Evolutionary conservation across 37 sponge, comb jelly and placozoan species (phyloP).

Genomic region (Eunapius fragilis): DNA sequence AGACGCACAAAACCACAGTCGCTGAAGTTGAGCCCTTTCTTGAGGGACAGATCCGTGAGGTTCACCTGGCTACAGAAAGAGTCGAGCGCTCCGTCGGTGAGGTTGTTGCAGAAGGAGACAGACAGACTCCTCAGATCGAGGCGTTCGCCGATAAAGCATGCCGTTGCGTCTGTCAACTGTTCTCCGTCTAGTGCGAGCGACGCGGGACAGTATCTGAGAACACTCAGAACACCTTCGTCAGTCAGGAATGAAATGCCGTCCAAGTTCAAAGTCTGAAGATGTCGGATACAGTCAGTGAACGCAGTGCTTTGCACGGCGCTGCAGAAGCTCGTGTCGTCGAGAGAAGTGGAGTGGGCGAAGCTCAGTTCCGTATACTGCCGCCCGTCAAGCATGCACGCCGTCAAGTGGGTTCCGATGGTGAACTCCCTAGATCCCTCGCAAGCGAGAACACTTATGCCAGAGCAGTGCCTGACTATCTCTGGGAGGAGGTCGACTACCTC

Average conservation of each 20-base stretch:
- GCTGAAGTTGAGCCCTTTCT: constrained; percentile 8
- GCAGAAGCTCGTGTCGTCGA: constrained; percentile 11
- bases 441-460: neutral
- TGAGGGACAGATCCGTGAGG: neutral
- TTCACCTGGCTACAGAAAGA: neutral
- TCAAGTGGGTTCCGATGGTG: neutral
- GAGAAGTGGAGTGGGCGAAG: constrained; percentile 9
- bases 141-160: neutral
- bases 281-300: neutral
- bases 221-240: neutral
- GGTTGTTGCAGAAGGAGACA: constrained; percentile 20
- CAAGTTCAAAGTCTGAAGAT: constrained; percentile 16
- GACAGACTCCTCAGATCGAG: neutral
- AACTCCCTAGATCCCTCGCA: constrained; percentile 9
- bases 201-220: constrained; percentile 11
- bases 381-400: neutral
- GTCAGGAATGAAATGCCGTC: constrained; percentile 11
- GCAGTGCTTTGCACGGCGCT: neutral
- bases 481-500: neutral
- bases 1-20: neutral
- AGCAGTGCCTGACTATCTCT: neutral
- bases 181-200: constrained; percentile 26
- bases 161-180: constrained; percentile 14
- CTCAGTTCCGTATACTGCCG: constrained; percentile 24
- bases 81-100: constrained; percentile 20